Base-by-base conservation (phyloP, 2,888 invertebrate species). In the Cataglyphis rosenhaueri region DNA sequence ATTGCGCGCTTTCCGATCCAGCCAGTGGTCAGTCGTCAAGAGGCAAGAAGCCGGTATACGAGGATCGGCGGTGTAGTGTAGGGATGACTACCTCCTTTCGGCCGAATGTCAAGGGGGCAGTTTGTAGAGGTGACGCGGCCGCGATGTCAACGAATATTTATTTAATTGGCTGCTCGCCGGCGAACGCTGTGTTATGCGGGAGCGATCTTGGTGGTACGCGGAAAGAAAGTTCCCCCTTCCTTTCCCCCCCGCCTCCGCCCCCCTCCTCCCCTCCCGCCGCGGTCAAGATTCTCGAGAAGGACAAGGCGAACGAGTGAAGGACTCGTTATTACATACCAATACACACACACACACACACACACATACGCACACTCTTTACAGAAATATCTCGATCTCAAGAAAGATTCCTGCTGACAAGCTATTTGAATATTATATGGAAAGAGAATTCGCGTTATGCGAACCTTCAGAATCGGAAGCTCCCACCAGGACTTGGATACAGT, bases 111-210 rank as follows among this genome's bases (percentile, higher is more conserved):
- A 89, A 91, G 91, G 91, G 91, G 88, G 91, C 92, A 92, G 93
- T 93, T 93, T 93, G 93, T 93, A 92, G 91, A 89, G 93, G 92
- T 93, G 92, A 93, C 93, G 93, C 92, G 93, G 87, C 91, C 92
- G 93, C 92, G 93, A 93, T 93, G 93, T 93, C 92, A 93, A 93
- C 93, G 93, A 94, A 94, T 94, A 94, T 94, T 94, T 94, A 94
- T 94, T 94, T 94, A 94, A 94, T 94, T 94, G 94, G 94, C 93
- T 92, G 87, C 91, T 91, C 87, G 89, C 89, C 92, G 91, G 90
- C 89, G 91, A 93, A 92, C 91, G 91, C 91, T 91, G 91, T 92
- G 92, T 93, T 93, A 91, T 93, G 93, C 93, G 93, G 93, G 94
- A 93, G 94, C 93, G 94, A 93, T 90, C 88, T 84, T 73, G 81